A percentile compares a stretch with the other conserved stretches of the same genome.
Conservation (phyloP, 2,113 vertebrate species). For the Corythaixoides concolor region DNA sequence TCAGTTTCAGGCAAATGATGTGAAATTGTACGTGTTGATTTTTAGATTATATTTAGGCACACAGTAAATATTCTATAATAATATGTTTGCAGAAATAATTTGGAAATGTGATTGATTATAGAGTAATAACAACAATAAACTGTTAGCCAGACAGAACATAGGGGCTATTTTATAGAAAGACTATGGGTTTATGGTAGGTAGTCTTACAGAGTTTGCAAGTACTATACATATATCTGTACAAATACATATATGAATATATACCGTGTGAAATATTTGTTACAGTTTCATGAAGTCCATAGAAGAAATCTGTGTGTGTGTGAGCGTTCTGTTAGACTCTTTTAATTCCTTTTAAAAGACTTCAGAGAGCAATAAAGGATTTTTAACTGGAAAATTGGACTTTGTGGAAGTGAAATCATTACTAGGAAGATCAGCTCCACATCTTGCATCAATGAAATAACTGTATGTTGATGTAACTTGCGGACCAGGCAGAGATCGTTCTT, state of each 20-base stretch:
- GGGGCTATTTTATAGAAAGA: not conserved
- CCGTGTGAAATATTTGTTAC: not conserved
- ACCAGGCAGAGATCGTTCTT: not conserved
- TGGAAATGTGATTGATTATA: not conserved
- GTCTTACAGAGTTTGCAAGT: not conserved
- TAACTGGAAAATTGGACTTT: not conserved
- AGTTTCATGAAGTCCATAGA: not conserved
- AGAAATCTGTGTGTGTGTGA: not conserved
- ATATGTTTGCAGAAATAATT: not conserved
- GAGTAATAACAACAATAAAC: not conserved
- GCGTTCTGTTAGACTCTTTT: not conserved
- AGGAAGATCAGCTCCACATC: not conserved
- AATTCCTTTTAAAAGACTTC: not conserved
- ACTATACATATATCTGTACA: not conserved
- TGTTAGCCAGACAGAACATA: not conserved
- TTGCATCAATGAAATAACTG: not conserved
- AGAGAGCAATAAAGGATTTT: not conserved
- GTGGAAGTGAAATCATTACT: not conserved
- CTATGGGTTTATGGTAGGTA: not conserved
- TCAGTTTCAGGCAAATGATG: not conserved
- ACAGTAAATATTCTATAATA: not conserved
- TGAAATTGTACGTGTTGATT: not conserved
- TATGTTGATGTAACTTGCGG: not conserved
- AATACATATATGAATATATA: not conserved
- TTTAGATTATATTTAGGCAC: not conserved